A percentile compares a stretch with the other conserved stretches of the same genome.
phyloP scores from a whole-genome alignment of 2,113 vertebrate species.

The Solea solea region DNA sequence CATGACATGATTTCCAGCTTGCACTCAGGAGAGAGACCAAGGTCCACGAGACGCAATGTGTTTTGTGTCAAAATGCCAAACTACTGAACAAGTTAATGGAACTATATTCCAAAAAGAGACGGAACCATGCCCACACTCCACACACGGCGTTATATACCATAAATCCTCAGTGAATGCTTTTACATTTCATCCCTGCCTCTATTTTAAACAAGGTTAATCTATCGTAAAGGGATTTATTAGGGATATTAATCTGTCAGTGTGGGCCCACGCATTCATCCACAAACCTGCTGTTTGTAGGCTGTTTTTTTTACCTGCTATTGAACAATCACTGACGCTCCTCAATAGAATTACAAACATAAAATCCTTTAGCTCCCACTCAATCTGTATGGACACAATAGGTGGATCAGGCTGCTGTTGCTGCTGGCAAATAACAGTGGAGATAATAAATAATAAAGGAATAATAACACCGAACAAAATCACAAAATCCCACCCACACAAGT shows the following conservation, averaged over 20 bases:
- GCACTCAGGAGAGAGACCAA: neutral
- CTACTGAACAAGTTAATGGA: constrained; percentile 7
- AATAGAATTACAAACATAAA: constrained; percentile 21
- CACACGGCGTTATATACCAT: constrained; percentile 11
- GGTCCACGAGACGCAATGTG: neutral
- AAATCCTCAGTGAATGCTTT: constrained; percentile 57
- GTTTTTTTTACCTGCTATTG: constrained; percentile 35
- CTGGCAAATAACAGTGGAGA: constrained; percentile 15
- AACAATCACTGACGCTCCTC: constrained; percentile 13
- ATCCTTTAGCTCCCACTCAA: constrained; percentile 19
- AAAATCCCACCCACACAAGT: neutral
- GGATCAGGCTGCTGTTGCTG: constrained; percentile 28
- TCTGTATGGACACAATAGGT: neutral
- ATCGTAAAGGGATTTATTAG: constrained; percentile 48
- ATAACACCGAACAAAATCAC: constrained; percentile 11
- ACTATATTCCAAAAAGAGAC: neutral
- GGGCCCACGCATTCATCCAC: constrained; percentile 33
- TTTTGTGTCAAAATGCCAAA: constrained; percentile 14
- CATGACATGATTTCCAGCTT: constrained; percentile 26
- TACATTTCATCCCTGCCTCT: constrained; percentile 36
- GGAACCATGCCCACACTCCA: constrained; percentile 19
- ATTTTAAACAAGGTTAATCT: constrained; percentile 59
- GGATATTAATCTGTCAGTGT: constrained; percentile 52
- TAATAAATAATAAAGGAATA: constrained; percentile 35
- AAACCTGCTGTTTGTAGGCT: constrained; percentile 30